phyloP scores from a whole-genome alignment of 2,113 vertebrate genomes.

The Psittacara wagleri region DNA sequence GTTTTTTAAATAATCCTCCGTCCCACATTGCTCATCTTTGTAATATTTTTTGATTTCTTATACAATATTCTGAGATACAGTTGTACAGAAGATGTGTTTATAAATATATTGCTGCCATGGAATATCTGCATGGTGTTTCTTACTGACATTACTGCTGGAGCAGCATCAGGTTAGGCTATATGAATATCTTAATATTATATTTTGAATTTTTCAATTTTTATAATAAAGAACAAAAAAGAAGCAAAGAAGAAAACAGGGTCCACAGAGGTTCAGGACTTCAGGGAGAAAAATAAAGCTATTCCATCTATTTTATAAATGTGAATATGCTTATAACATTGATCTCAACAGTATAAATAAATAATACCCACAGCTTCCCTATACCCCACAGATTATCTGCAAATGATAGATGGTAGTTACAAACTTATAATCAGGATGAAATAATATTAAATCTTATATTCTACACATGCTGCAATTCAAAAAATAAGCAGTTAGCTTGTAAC shows the following conservation, averaged over 20 bases:
- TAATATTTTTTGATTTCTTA: slow-evolving; percentile 35
- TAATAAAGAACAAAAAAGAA: background rate
- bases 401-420: slow-evolving; percentile 50
- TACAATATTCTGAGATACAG: slow-evolving; percentile 13
- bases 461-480: slow-evolving; percentile 64
- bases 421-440: slow-evolving; percentile 60
- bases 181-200: background rate
- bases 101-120: slow-evolving; percentile 9
- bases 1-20: background rate
- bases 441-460: slow-evolving; percentile 26
- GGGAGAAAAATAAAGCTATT: slow-evolving; percentile 18
- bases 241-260: slow-evolving; percentile 12
- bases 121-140: background rate
- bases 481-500: slow-evolving; percentile 63
- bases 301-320: slow-evolving; percentile 53
- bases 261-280: slow-evolving; percentile 49
- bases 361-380: slow-evolving; percentile 46
- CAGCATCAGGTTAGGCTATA: background rate
- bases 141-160: background rate
- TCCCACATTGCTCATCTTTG: background rate
- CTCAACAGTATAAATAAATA: slow-evolving; percentile 47
- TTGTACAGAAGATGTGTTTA: background rate
- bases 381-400: background rate
- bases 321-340: slow-evolving; percentile 60
- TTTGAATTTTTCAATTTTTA: slow-evolving; percentile 10